Conservation (phyloP, 2,888 invertebrate genomes). For the Rhogogaster chlorosoma region DNA sequence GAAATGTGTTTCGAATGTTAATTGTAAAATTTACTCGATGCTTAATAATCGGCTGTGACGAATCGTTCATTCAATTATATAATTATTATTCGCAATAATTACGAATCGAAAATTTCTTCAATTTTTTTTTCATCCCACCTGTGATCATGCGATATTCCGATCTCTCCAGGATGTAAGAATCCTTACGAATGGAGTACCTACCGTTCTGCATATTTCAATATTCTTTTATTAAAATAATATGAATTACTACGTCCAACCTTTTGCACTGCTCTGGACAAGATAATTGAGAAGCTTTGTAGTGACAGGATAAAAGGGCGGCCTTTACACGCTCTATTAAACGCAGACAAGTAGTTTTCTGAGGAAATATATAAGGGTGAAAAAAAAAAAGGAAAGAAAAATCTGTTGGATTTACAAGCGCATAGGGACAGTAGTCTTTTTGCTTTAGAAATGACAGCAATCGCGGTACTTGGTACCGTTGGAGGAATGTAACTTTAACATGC, state of each 20-base stretch:
- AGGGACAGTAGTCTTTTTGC: neutral
- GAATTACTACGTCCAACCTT: neutral
- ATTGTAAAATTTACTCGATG: neutral
- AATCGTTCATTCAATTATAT: neutral
- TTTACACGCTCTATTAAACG: constrained; percentile 47
- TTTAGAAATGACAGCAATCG: neutral
- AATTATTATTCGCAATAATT: neutral
- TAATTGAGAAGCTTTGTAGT: constrained; percentile 38
- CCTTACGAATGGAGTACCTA: neutral
- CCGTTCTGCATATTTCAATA: neutral
- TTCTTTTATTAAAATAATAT: constrained; percentile 8
- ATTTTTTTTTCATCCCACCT: neutral
- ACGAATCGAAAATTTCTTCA: neutral
- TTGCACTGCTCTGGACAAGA: constrained; percentile 33
- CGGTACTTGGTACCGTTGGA: neutral
- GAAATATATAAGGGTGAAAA: constrained; percentile 6
- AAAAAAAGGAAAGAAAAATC: neutral
- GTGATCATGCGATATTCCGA: neutral
- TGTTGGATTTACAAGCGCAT: neutral
- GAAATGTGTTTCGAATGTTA: constrained; percentile 28
- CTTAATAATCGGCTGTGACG: neutral
- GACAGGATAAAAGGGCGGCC: constrained; percentile 30
- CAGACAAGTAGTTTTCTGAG: constrained; percentile 20
- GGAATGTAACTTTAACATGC: constrained; percentile 6
- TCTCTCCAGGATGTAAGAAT: neutral